Conservation (phyloP, 2,113 vertebrate species). For the Nematolebias whitei region DNA sequence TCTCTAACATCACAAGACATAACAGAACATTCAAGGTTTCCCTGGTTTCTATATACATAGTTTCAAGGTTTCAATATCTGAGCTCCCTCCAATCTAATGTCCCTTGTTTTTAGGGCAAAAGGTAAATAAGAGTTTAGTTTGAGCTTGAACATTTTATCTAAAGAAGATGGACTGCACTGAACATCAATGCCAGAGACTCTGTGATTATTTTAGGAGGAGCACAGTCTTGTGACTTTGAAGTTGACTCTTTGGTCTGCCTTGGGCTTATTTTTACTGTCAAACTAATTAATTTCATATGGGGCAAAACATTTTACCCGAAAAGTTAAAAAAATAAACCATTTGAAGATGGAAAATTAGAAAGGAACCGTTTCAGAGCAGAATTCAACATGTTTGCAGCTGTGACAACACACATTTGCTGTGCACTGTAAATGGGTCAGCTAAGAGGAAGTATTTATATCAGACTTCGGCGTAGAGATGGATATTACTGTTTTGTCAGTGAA, state of each 20-base stretch:
- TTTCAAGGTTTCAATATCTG: no score
- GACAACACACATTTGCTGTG: background rate
- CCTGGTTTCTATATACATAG: no score
- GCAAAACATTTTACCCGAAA: constrained; percentile 2
- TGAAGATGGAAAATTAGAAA: background rate
- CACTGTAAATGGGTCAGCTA: background rate
- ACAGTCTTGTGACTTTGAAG: constrained; percentile 18
- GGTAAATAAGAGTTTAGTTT: background rate
- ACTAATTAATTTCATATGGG: constrained; percentile 1
- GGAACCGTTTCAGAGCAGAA: background rate
- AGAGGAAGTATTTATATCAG: background rate
- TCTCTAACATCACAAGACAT: no score
- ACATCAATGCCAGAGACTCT: constrained; percentile 23
- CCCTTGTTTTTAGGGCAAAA: background rate
- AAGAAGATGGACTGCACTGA: constrained; percentile 7
- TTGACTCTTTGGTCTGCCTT: constrained; percentile 15
- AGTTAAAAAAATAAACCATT: background rate
- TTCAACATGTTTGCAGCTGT: background rate
- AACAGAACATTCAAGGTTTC: no score
- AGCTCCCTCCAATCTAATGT: background rate
- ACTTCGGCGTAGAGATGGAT: background rate
- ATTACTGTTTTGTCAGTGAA: constrained; percentile 8
- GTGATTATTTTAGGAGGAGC: constrained; percentile 37
- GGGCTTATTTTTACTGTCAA: constrained; percentile 19
- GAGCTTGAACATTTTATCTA: background rate